Conservation (phyloP, 2,888 invertebrate genomes). For the Limnephilus auricula region DNA sequence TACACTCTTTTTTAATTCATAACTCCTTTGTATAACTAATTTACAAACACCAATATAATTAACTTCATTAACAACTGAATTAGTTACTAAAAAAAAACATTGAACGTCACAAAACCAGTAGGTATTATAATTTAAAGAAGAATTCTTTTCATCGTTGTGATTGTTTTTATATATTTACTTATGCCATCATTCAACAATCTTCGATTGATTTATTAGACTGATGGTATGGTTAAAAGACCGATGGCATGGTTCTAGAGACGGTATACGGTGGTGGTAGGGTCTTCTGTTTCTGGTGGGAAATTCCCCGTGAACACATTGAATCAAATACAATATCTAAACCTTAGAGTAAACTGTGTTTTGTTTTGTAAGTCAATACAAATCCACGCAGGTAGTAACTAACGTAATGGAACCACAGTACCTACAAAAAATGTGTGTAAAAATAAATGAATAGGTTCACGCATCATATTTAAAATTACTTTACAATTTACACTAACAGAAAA, state of each 20-base stretch:
- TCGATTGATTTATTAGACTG: not conserved
- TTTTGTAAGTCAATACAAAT: constrained; percentile 23
- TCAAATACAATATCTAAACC: constrained; percentile 29
- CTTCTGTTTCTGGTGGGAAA: not conserved
- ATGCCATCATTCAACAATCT: not conserved
- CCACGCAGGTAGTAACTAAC: constrained; percentile 18
- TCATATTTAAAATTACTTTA: constrained; percentile 58
- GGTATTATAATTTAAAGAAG: not conserved
- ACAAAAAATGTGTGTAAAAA: constrained; percentile 47
- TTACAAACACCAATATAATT: not conserved
- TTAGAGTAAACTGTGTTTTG: constrained; percentile 17
- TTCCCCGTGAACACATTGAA: constrained; percentile 5
- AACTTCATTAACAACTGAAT: constrained; percentile 4
- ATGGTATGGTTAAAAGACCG: not conserved
- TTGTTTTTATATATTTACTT: not conserved
- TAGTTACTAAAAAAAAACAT: not conserved
- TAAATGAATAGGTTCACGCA: constrained; percentile 51
- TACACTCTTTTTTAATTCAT: not conserved
- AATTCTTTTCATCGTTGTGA: constrained; percentile 3
- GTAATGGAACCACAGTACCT: constrained; percentile 35
- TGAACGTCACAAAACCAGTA: not conserved
- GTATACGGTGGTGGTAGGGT: not conserved
- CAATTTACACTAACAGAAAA: constrained; percentile 60
- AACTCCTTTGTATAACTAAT: constrained; percentile 1
- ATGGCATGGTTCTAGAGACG: not conserved